Conservation (phyloP, 2,797 vertebrate species). For the Denticeps clupeoides region DNA sequence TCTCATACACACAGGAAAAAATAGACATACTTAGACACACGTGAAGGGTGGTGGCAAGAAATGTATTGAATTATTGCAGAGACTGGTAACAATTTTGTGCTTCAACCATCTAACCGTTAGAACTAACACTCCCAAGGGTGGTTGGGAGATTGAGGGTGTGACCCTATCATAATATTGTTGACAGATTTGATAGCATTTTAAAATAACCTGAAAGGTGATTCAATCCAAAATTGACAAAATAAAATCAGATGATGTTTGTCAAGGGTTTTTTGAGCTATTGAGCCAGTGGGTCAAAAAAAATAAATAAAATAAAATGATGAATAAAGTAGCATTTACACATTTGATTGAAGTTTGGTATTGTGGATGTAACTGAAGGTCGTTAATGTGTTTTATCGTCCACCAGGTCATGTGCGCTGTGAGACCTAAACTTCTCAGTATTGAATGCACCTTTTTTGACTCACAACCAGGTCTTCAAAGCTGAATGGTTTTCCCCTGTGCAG, state of each 20-base stretch:
- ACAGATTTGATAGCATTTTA: constrained; percentile 57
- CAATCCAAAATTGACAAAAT: constrained; percentile 24
- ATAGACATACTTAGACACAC: not conserved
- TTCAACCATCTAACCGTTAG: constrained; percentile 41
- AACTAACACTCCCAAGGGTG: constrained; percentile 40
- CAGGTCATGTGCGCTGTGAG: too few relatives aligned
- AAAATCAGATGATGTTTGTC: too few relatives aligned
- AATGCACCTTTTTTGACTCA: too few relatives aligned
- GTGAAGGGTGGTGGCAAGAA: not conserved
- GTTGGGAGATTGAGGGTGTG: constrained; percentile 53
- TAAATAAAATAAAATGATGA: too few relatives aligned
- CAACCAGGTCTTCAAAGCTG: too few relatives aligned
- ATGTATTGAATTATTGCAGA: constrained; percentile 20
- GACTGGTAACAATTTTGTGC: constrained; percentile 39
- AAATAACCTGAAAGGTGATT: constrained; percentile 50
- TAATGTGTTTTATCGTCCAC: too few relatives aligned
- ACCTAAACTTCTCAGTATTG: too few relatives aligned
- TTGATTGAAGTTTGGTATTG: too few relatives aligned
- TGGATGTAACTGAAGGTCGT: too few relatives aligned
- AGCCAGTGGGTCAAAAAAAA: constrained; percentile 3
- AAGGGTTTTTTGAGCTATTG: not conserved
- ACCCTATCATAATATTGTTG: constrained; percentile 58
- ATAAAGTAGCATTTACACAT: too few relatives aligned
- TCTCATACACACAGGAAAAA: too few relatives aligned
- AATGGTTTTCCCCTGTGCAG: too few relatives aligned